Base-by-base conservation (phyloP, 2,113 vertebrate genomes). In the Platichthys stellatus region DNA sequence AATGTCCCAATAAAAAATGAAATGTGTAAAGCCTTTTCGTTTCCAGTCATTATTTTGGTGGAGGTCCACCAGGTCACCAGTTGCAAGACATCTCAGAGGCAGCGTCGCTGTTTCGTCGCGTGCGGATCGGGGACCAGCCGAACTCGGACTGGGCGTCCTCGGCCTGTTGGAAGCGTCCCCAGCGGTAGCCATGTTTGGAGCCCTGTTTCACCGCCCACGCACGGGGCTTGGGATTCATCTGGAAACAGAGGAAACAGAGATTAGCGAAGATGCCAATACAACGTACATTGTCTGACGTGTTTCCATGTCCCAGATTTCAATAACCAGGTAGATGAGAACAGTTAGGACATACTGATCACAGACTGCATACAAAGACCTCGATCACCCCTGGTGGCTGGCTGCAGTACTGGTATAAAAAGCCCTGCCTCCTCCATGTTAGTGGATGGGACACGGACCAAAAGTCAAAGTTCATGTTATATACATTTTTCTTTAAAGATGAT, bases 51-150 rank as follows among this genome's bases (percentile, higher is more conserved):
- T 2, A 57, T 3, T 63, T 62, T 54, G 47, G 47, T 51, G 47
- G 18, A 17, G 18, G 47, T 51, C 47, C 6, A 18, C 15, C 13
- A 4, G 7, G 20, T 93, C 84, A 95, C 95, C 95, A 96, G 68
- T 92, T 93, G 60, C 95, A 95, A 2, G 94, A 95, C 94, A 95
- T 93, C 73, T 96, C 95, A 28, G 95, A 95, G 2, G 94, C 93
- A 1, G 93, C 94, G 1, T 96, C 93, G 1, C 95, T 96, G 86
- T 94, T 93, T 17, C 94, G 85, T 12, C 95, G 87, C 0, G 86
- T 93, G 62, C 87, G 90, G 13, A 83, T 86, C 0, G 93, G 93
- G 17, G 91, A 93, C 94, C 95, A 95, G 31, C 93, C 94, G 0
- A 82, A 83, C 74, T 95, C 95, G 0, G 94, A 95, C 69, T 92